Base-by-base conservation (phyloP, 2,888 invertebrate genomes). In the Phania funesta region DNA sequence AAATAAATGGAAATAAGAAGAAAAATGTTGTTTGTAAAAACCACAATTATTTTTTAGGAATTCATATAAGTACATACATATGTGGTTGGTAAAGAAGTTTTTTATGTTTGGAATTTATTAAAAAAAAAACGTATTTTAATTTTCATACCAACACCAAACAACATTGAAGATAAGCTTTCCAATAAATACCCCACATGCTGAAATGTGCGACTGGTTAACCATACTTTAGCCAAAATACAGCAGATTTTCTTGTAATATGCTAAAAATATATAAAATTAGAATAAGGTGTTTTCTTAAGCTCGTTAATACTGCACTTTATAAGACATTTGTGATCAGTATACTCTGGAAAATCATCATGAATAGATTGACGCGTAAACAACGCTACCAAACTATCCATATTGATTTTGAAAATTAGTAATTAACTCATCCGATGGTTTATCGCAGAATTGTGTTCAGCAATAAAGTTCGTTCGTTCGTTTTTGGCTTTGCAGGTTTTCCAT, bases 111-210 rank as follows among this genome's bases (percentile, higher is more conserved):
- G 50, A 58, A 50, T 75, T 65, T 56, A 41, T 16, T 44, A 7
- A 8, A n/a, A n/a, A n/a, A n/a, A n/a, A n/a, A n/a, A n/a, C n/a
- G n/a, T n/a, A n/a, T 56, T 6, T 26, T 26, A 26, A 26, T 26
- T 5, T 26, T 26, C 38, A 16, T 16, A 54, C 54, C 24, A 65
- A 52, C 35, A 44, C 3, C 48, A 56, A 56, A 64, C 26, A 65
- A 54, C 52, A 79, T 64, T 44, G 26, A 44, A 62, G 68, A 80
- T 74, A 68, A 32, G 52, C 54, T 74, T 74, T 80, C 48, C 48
- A 32, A 71, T 35, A 70, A 77, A 74, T 54, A 64, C 16, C 18
- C 7, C 54, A 35, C 22, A 35, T 9, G 24, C 16, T 44, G 2
- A 2, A 44, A 44, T 29, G n/a, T 38, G 2, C n/a, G 38, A 38